These are phyloP conservation scores for Phrixothrix hirtus DNA, from an alignment of 2,888 invertebrate species.

Conservation along the genomic window DNA sequence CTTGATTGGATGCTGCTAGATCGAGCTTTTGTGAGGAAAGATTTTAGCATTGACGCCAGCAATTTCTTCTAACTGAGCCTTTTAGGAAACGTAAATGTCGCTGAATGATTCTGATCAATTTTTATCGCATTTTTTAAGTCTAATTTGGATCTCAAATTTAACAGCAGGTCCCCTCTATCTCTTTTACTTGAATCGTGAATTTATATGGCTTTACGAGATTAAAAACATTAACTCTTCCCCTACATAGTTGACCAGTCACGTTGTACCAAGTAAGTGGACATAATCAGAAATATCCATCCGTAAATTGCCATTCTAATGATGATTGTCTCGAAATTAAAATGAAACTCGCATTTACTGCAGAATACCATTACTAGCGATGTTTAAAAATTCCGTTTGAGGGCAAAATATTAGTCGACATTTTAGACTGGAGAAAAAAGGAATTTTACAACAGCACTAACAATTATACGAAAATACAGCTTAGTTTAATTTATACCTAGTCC, in stretches of 20 bases:
- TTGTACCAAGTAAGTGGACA: neutral
- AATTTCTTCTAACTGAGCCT: conserved; percentile 22
- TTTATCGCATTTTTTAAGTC: conserved; percentile 22
- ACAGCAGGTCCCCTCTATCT: conserved; percentile 9
- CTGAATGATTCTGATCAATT: conserved; percentile 23
- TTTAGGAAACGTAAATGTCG: conserved; percentile 22
- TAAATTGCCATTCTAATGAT: neutral
- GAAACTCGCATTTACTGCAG: neutral
- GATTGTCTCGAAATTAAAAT: neutral
- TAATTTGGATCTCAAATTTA: conserved; percentile 22
- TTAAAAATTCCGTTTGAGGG: too few relatives aligned
- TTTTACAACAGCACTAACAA: too few relatives aligned
- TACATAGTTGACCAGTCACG: neutral
- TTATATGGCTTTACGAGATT: conserved; percentile 7
- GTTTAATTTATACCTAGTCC: too few relatives aligned
- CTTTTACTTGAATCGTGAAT: conserved; percentile 17
- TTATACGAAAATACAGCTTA: too few relatives aligned
- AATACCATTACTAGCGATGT: too few relatives aligned
- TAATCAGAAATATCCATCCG: neutral
- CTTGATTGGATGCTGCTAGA: conserved; percentile 32
- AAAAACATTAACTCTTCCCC: neutral
- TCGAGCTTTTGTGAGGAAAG: conserved; percentile 15
- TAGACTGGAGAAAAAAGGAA: too few relatives aligned
- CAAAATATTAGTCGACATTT: too few relatives aligned
- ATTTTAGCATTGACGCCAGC: conserved; percentile 19